Base-by-base conservation (phyloP, 92 coral and sea anemone genomes). In the Siderastrea siderea region DNA sequence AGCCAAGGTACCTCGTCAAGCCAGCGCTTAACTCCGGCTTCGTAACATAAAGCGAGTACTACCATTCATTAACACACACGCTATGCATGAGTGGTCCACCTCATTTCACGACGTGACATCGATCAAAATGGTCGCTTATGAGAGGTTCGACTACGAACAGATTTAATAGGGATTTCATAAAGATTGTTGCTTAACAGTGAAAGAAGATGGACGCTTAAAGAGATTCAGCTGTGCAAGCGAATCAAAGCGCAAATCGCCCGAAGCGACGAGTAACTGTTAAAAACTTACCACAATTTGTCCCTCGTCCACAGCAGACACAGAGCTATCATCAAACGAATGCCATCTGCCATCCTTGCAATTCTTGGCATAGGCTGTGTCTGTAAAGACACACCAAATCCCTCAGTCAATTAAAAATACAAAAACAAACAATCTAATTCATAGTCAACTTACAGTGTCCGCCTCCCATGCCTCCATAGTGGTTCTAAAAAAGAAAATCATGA, bases 401-500 rank as follows among this genome's bases (percentile, higher is more conserved):
- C 38, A 26, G 63, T 75, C 1, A 54, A 47, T 75, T 1, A 47
- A 11, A 45, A 46, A 47, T 46, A 57, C 46, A 10, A 6, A 47
- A 66, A 55, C 10, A 46, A 7, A 1, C 52, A 14, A 12, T 19
- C 51, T 46, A 85, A 26, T 14, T 7, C 3, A 7, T 15, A 58
- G 48, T 1, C 10, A 52, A 96, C 99, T 95, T 90, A 96, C 99
- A 96, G 64, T 96, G 99, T 61, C 99, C 99, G 38, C 99, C 99
- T 52, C 99, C 98, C 98, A 96, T 94, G 67, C 99, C 99, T 71
- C 99, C 99, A 66, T 95, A 96, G 89, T 96, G 99, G 83, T 96
- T 96, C 99, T 96, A 60, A 58, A 88, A 67, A 63, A 68, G 3
- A 79, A 46, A n/a, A 53, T 46, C 10, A 12, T 5, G n/a, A n/a